These are phyloP conservation scores for Prenolepis imparis DNA, from an alignment of 2,888 invertebrate species.

Conservation along the genomic window DNA sequence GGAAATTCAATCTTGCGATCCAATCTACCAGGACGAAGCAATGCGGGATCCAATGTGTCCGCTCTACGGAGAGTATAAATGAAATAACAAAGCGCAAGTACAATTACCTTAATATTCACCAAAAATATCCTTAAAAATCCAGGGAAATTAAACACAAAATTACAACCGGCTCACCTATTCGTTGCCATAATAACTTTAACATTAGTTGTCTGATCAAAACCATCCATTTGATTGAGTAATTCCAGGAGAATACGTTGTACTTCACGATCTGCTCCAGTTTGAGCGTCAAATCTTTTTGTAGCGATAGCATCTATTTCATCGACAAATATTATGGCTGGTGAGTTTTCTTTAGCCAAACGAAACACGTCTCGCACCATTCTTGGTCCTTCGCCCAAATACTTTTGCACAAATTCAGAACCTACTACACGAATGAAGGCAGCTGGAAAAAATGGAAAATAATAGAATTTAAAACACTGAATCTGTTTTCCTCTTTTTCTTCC, in stretches of 20 bases:
- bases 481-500: background rate
- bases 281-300: slow-evolving; percentile 99
- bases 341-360: slow-evolving; percentile 99
- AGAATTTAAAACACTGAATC: background rate
- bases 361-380: slow-evolving; percentile 99
- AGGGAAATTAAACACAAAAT: background rate
- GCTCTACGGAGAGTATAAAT: slow-evolving; percentile 87
- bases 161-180: slow-evolving; percentile 79
- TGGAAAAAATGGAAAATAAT: slow-evolving; percentile 82
- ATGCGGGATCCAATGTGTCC: slow-evolving; percentile 99
- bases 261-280: slow-evolving; percentile 99
- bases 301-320: slow-evolving; percentile 99
- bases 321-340: slow-evolving; percentile 99
- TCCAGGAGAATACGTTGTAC: slow-evolving; percentile 99
- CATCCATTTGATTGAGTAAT: slow-evolving; percentile 99
- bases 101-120: background rate
- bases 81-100: background rate
- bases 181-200: slow-evolving; percentile 93
- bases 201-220: slow-evolving; percentile 99
- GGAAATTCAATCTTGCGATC: slow-evolving; percentile 99
- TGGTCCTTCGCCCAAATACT: slow-evolving; percentile 99
- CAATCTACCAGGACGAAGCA: slow-evolving; percentile 97
- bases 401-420: slow-evolving; percentile 99
- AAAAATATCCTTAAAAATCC: background rate
- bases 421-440: slow-evolving; percentile 99